phyloP scores from a whole-genome alignment of 2,797 vertebrate species.

The Sebastes wilsoni region DNA sequence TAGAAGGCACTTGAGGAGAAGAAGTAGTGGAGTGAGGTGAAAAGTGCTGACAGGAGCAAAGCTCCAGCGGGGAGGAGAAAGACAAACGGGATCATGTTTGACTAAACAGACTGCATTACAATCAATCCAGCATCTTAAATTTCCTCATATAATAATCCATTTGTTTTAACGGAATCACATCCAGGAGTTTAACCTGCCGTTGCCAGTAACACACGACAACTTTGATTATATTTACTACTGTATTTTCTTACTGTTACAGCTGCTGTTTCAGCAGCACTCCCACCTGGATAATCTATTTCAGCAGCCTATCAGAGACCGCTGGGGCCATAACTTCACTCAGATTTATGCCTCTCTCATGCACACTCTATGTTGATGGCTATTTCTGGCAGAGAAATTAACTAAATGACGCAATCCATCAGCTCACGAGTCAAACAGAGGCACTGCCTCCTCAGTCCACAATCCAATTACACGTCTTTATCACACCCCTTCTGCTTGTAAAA shows the following conservation, averaged over 20 bases:
- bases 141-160: conserved; percentile 1
- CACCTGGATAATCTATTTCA: conserved; percentile 44
- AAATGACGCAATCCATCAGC: conserved; percentile 74
- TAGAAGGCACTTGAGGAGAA: conserved; percentile 58
- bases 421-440: conserved; percentile 52
- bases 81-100: conserved; percentile 43
- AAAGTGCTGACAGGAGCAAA: conserved; percentile 71
- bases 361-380: conserved; percentile 71
- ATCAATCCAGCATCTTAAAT: conserved; percentile 19
- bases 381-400: conserved; percentile 74
- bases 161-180: conserved; percentile 11
- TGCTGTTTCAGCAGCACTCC: conserved; percentile 49
- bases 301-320: conserved; percentile 34
- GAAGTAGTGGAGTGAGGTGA: conserved; percentile 51
- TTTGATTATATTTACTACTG: neutral
- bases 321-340: conserved; percentile 51
- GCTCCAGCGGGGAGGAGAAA: conserved; percentile 16
- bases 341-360: conserved; percentile 65
- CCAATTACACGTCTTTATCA: conserved; percentile 69
- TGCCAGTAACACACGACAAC: neutral
- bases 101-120: conserved; percentile 23
- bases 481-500: conserved; percentile 42
- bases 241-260: conserved; percentile 29
- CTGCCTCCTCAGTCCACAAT: conserved; percentile 60
- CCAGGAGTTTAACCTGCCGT: conserved; percentile 1